Conservation (phyloP, 2,888 invertebrate species). For the Sabatieria punctata region DNA sequence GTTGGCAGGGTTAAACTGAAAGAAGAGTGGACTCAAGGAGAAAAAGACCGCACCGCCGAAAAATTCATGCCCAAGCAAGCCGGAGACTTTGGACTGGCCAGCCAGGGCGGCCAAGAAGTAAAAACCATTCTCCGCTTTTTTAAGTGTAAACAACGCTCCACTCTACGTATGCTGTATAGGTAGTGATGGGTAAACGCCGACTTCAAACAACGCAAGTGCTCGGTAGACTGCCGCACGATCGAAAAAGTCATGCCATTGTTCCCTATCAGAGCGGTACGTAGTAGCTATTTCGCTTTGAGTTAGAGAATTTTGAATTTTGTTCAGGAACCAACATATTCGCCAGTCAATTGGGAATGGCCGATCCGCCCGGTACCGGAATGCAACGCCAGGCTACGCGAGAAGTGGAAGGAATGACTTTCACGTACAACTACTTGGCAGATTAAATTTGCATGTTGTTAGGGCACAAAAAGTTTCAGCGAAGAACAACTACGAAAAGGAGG, state of each 20-base stretch:
- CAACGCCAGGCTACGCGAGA: conserved; percentile 4
- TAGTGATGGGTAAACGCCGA: conserved; percentile 5
- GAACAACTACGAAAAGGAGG: conserved; percentile 26
- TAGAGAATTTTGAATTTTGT: neutral
- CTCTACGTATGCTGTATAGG: neutral
- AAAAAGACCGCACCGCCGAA: conserved; percentile 27
- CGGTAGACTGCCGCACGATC: conserved; percentile 14
- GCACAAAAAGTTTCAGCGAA: conserved; percentile 24
- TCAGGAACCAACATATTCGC: conserved; percentile 28
- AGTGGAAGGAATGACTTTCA: neutral
- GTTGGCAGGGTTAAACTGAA: conserved; percentile 4
- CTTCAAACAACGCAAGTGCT: conserved; percentile 11
- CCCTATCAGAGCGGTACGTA: conserved; percentile 24
- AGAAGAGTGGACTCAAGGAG: conserved; percentile 1
- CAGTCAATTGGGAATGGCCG: conserved; percentile 28
- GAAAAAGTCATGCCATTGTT: conserved; percentile 25
- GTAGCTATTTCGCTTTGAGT: too few relatives aligned
- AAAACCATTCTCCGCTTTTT: too few relatives aligned
- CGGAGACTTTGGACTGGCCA: conserved; percentile 27
- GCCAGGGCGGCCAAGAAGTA: conserved; percentile 22
- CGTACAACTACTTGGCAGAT: neutral
- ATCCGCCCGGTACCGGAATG: conserved; percentile 14
- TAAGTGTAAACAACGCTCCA: neutral
- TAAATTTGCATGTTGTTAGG: too few relatives aligned
- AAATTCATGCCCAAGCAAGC: conserved; percentile 28